Evolutionary conservation across 2,888 invertebrate species (phyloP), one percentile per base, ranked within the genome.

Genomic region (Napeogenes sylphis): DNA sequence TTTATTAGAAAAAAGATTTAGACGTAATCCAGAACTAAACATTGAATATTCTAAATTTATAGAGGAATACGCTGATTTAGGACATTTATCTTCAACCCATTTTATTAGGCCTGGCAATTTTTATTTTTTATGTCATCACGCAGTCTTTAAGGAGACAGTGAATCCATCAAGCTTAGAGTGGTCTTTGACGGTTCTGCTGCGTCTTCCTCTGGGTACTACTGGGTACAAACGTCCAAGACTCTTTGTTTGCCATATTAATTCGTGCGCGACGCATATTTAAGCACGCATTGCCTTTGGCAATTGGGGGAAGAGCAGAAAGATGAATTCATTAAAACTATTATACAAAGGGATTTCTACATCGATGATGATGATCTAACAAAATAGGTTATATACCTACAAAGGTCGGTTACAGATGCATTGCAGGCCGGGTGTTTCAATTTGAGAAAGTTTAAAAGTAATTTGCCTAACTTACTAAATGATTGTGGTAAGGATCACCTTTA

Each of bases 101-200:
- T 21, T 21, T 1, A 21, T 14, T 54, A 35, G n/a, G 8, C 55
- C 62, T 35, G 12, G 46, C 0, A 21, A 14, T 8, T 54, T n/a
- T 55, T 64, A 68, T 58, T 71, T 51, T 56, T 51, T 73, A 45
- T 64, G 65, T 10, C 71, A 71, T 62, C 71, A 71, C 45, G 63
- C 70, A 2, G 72, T 70, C 0, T 30, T 70, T 0, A 65, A 64
- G 12, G 61, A 14, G 51, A 66, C 1, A 73, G 72, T 32, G 69
- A 72, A 38, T 69, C 70, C 0, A 72, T 71, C 3, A 71, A 71
- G 38, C 45, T 73, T 0, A 61, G 75, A 1, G 71, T 72, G 0
- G 73, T 74, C 0, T 73, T 72, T 61, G 68, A 73, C 59, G 69
- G 64, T 3, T 71, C 69, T 0, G 72, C 67, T 1, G 62, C 55